These are phyloP conservation scores for Cephonodes hylas DNA, from an alignment of 2,888 invertebrate genomes.

Conservation along the genomic window DNA sequence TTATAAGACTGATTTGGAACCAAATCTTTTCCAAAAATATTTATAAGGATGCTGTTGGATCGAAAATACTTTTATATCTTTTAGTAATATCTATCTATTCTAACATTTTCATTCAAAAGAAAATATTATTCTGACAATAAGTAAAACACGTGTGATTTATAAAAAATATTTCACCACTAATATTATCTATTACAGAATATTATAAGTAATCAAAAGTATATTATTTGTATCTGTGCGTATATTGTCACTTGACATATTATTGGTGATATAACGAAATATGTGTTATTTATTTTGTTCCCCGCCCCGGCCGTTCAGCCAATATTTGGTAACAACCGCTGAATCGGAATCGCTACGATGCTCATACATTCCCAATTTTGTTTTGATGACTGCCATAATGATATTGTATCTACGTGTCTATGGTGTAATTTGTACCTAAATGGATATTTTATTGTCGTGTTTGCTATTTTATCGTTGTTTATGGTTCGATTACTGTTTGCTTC, in stretches of 20 bases:
- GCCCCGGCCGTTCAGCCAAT: slow-evolving; percentile 36
- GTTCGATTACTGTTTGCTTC: neutral
- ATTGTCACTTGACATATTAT: slow-evolving; percentile 48
- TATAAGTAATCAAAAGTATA: neutral
- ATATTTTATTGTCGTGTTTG: slow-evolving; percentile 2
- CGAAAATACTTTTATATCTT: too few species aligned
- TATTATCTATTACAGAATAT: too few species aligned
- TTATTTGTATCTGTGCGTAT: slow-evolving; percentile 21
- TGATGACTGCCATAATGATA: slow-evolving; percentile 68
- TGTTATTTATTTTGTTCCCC: slow-evolving; percentile 51
- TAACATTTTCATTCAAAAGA: too few species aligned
- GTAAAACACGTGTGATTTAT: too few species aligned
- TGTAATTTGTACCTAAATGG: slow-evolving; percentile 13
- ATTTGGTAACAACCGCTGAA: slow-evolving; percentile 40
- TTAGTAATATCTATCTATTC: too few species aligned
- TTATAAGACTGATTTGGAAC: too few species aligned
- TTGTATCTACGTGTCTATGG: slow-evolving; percentile 46
- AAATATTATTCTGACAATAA: too few species aligned
- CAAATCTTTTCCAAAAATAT: too few species aligned
- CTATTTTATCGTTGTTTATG: slow-evolving; percentile 9
- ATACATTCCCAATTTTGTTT: slow-evolving; percentile 68
- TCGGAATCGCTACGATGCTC: slow-evolving; percentile 42
- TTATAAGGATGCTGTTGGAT: too few species aligned
- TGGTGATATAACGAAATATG: slow-evolving; percentile 53
- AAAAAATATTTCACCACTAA: too few species aligned